A percentile compares a stretch with the other conserved stretches of the same genome.
phyloP scores from a whole-genome alignment of 2,113 vertebrate species.

The Petromus typicus region DNA sequence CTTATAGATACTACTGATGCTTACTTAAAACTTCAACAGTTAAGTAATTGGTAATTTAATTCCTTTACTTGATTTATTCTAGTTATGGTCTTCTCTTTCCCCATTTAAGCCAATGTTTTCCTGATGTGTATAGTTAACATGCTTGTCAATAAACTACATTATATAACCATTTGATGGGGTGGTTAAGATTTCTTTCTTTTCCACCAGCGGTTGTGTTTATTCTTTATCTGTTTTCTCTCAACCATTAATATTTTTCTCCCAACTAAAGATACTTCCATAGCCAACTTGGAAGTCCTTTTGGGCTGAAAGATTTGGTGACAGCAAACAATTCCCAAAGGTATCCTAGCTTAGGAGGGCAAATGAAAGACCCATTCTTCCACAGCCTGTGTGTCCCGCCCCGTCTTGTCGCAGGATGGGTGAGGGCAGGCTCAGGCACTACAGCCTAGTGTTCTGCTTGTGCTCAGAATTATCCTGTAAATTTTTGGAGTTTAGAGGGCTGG shows the following conservation, averaged over 20 bases:
- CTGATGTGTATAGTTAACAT: background rate
- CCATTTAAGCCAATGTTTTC: background rate
- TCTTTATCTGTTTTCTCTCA: background rate
- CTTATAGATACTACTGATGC: background rate
- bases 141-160: background rate
- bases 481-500: background rate
- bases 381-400: conserved; percentile 46
- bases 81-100: background rate
- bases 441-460: background rate
- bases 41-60: background rate
- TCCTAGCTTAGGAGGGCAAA: conserved; percentile 49
- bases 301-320: conserved; percentile 66
- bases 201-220: background rate
- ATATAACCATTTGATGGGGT: background rate
- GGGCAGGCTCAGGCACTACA: background rate
- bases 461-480: background rate
- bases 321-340: conserved; percentile 77
- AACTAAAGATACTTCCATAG: conserved; percentile 62
- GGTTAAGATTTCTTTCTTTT: conserved; percentile 42
- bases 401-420: background rate
- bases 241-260: conserved; percentile 62
- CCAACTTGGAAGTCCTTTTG: conserved; percentile 67
- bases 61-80: conserved; percentile 25
- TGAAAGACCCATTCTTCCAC: conserved; percentile 78
- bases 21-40: conserved; percentile 4